A percentile compares a stretch with the other conserved stretches of the same genome.
phyloP scores from a whole-genome alignment of 1,140 invertebrate species.

The Lucilia cuprina region DNA sequence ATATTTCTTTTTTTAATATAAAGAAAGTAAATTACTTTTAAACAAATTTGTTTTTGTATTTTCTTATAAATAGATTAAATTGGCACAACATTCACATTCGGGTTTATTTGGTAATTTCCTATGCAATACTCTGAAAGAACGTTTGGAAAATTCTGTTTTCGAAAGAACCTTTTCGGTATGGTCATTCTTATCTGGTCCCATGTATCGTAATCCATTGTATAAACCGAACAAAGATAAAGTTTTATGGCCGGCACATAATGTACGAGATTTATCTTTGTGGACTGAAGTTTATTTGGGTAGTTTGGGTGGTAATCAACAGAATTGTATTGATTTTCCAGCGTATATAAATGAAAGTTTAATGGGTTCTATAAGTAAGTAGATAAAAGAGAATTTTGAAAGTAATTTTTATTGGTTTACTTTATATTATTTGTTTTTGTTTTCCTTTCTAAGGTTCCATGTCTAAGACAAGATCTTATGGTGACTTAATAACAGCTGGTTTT shows the following conservation, averaged over 20 bases:
- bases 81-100: constrained; percentile 94
- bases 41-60: background rate
- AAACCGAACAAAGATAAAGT: constrained; percentile 69
- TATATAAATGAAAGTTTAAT: constrained; percentile 61
- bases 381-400: constrained; percentile 17
- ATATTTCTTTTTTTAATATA: background rate
- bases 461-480: constrained; percentile 82
- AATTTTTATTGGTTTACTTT: background rate
- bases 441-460: constrained; percentile 67
- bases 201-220: constrained; percentile 89
- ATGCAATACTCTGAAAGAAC: constrained; percentile 86
- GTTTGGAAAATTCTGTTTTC: constrained; percentile 71
- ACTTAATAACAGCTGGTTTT: constrained; percentile 74
- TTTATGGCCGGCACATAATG: constrained; percentile 84
- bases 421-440: background rate
- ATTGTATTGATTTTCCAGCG: constrained; percentile 51
- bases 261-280: constrained; percentile 85
- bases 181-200: constrained; percentile 79
- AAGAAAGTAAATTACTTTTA: no score
- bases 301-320: constrained; percentile 54
- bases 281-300: constrained; percentile 81
- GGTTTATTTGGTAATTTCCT: constrained; percentile 97
- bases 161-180: constrained; percentile 86
- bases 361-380: constrained; percentile 52
- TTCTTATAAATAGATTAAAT: constrained; percentile 76